Evolutionary conservation across 2,797 vertebrate species (phyloP), one percentile per base, ranked within the genome.

Genomic region (Tenualosa ilisha): DNA sequence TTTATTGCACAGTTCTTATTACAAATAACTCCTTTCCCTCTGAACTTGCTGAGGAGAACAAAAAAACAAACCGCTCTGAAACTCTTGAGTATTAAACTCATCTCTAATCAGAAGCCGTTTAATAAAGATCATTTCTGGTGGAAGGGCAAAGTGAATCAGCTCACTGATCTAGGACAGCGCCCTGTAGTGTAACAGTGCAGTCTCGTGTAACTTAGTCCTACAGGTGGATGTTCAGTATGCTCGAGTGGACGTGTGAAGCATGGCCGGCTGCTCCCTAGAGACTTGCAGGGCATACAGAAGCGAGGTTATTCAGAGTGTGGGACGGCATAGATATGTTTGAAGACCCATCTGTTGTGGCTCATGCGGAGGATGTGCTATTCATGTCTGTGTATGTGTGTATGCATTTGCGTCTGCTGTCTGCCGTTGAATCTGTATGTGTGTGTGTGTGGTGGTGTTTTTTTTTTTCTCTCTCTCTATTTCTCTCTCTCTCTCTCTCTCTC

Each of bases 1-100:
- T 51, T 82, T 86, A 85, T 84, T 84, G 20, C 53, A 56, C 63
- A 81, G 51, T 84, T 85, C 85, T 88, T 86, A 87, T 68, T 81
- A 83, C 51, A 82, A 84, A 85, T 50, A 53, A 53, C 75, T 83
- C 82, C 56, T 89, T 88, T 84, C 82, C 20, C 40, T 81, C 22
- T n/a, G 81, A 86, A 86, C 53, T 56, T 37, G 13, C 54, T 56
- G 54, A 8, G 22, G 5, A 43, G 7, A 43, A 46, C 7, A 37
- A 75, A 17, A 43, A 54, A 61, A 86, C 59, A 81, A 81, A 17
- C 15, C 17, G 1, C 15, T 79, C 72, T 79, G 17, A 75, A 75
- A 72, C 68, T 68, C 61, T 22, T 22, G 54, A 72, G 49, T 83
- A 31, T 85, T 81, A 50, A 86, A 51, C 51, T 54, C n/a, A 83